Percentiles rank a stretch among this genome's conserved stretches.
phyloP scores from a whole-genome alignment of 1,140 invertebrate genomes.

The Halesus radiatus region DNA sequence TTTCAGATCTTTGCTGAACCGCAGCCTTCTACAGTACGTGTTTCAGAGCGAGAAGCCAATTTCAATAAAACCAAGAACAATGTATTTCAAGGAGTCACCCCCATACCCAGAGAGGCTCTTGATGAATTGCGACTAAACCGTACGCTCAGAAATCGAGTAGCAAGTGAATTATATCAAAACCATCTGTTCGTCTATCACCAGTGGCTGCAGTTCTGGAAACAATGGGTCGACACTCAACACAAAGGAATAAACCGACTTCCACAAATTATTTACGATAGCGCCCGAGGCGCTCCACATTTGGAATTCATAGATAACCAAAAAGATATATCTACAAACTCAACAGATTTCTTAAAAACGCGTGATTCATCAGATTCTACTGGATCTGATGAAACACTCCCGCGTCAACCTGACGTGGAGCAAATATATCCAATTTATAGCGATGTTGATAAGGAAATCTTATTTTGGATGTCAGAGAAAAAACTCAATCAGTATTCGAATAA shows the following conservation, averaged over 20 bases:
- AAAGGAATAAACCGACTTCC: background rate
- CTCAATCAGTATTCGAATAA: background rate
- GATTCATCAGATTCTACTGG: too few relatives aligned
- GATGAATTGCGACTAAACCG: background rate
- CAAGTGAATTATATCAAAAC: background rate
- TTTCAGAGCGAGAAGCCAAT: too few relatives aligned
- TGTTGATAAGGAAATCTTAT: background rate
- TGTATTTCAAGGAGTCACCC: too few relatives aligned
- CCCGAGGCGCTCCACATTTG: background rate
- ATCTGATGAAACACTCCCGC: too few relatives aligned
- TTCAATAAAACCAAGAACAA: too few relatives aligned
- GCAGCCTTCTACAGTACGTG: too few relatives aligned
- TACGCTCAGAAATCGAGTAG: background rate
- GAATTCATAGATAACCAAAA: background rate
- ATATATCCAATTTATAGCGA: background rate
- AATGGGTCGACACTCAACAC: background rate
- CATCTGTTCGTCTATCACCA: conserved; percentile 18
- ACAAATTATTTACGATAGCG: background rate
- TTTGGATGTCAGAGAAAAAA: background rate
- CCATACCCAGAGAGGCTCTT: too few relatives aligned
- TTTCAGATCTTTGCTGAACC: too few relatives aligned
- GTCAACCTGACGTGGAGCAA: background rate
- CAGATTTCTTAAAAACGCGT: too few relatives aligned
- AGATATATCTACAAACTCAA: background rate
- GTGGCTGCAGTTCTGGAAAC: conserved; percentile 6